Evolutionary conservation across 1,140 invertebrate species (phyloP), one percentile per base, ranked within the genome.

Genomic region (Probaryconus sp.): DNA sequence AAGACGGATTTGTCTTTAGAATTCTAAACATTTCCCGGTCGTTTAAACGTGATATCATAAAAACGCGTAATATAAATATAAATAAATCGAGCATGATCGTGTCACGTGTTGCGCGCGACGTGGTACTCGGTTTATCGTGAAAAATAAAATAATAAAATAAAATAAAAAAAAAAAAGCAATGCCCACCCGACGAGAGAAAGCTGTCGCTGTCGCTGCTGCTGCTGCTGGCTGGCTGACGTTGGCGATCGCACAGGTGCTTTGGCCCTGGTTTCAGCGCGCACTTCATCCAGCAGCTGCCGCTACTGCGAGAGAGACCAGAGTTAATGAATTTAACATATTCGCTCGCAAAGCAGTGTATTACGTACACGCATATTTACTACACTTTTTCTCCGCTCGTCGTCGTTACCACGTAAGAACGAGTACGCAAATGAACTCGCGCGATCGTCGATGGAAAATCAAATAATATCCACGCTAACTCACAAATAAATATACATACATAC

Each of bases 371-470:
- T 35, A 50, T 35, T 50, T 50, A n/a, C 26, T 7, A 14, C 30
- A 38, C 14, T 38, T 35, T 35, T 31, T n/a, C 30, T 11, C 17
- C 16, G 13, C 30, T 21, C 17, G 6, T 45, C 30, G 55, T 35
- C 16, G 28, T 45, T 24, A 20, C 31, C 38, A 33, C 61, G 40
- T 55, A 65, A 47, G 42, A 65, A 65, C 61, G 42, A 55, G 61
- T 65, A 65, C 61, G 61, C 61, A 65, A 65, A 65, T 65, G 48
- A 65, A 65, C 50, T 45, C 24, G 26, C 24, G 26, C 24, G 26
- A 40, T 43, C 38, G 60, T 24, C 26, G 50, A 65, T 65, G 31
- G 26, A 47, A 65, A 65, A 53, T 51, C 40, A 47, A 53, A 65
- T 45, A 37, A 28, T 26, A 55, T 37, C 2, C 33, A 37, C 33